These are phyloP conservation scores for Lacerta bilineata DNA, from an alignment of 2,797 vertebrate genomes.

Conservation along the genomic window DNA sequence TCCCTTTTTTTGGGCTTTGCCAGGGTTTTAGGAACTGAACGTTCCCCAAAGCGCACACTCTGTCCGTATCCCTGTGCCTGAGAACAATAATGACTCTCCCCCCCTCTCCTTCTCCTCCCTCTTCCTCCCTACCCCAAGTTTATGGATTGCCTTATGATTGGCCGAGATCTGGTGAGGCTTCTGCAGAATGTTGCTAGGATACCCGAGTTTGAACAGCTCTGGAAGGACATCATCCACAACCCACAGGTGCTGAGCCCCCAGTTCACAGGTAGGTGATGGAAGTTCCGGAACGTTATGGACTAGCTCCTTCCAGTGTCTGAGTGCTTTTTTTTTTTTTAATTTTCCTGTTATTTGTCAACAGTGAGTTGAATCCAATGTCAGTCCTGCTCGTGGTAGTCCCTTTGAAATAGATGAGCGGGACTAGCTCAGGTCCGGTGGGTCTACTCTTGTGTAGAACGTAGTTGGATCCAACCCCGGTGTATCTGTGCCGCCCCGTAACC, in stretches of 20 bases:
- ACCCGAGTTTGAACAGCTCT: conserved; percentile 93
- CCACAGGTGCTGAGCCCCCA: conserved; percentile 91
- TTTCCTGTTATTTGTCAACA: too few relatives aligned
- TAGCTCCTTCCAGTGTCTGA: background rate
- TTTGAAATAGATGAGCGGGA: too few relatives aligned
- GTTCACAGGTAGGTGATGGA: conserved; percentile 83
- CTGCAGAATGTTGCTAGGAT: conserved; percentile 96
- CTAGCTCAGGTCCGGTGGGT: too few relatives aligned
- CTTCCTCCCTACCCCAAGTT: conserved; percentile 81
- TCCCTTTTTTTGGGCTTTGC: background rate
- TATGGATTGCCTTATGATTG: conserved; percentile 96
- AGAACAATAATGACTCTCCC: conserved; percentile 19
- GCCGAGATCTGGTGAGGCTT: conserved; percentile 93
- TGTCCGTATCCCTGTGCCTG: conserved; percentile 21
- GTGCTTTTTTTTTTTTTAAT: too few relatives aligned
- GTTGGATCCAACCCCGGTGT: too few relatives aligned
- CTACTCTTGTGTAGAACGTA: too few relatives aligned
- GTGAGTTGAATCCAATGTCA: too few relatives aligned
- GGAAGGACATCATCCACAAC: conserved; percentile 95
- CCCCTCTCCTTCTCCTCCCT: too few relatives aligned
- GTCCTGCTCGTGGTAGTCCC: too few relatives aligned
- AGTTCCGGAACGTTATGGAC: background rate
- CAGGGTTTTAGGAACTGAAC: background rate
- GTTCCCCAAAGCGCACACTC: conserved; percentile 3
- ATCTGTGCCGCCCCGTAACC: too few relatives aligned